Percentiles rank a stretch among this genome's conserved stretches.
phyloP scores from a whole-genome alignment of 2,113 vertebrate species.

The Gnathonemus echidnorhynchus region DNA sequence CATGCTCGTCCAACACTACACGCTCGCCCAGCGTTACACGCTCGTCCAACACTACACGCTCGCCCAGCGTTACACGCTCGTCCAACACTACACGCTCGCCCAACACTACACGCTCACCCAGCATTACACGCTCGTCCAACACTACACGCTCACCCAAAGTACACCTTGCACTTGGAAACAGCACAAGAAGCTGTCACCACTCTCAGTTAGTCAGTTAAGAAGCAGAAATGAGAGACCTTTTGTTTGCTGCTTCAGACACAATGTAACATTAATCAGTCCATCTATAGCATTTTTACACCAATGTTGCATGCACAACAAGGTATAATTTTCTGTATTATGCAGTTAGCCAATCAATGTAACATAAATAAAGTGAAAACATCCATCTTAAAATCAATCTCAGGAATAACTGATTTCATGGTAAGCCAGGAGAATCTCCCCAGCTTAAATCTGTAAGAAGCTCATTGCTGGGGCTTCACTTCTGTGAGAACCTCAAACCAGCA shows the following conservation, averaged over 20 bases:
- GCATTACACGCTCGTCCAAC: no score
- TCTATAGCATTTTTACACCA: not conserved
- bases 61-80: no score
- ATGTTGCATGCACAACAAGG: not conserved
- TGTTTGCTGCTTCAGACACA: not conserved
- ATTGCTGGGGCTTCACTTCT: not conserved
- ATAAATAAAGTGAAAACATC: not conserved
- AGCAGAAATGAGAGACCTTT: not conserved
- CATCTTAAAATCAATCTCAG: not conserved
- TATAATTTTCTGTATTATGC: not conserved
- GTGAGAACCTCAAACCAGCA: not conserved
- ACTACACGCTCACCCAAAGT: not conserved
- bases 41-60: no score
- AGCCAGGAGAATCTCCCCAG: not conserved
- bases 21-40: no score
- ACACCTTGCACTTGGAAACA: not conserved
- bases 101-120: no score
- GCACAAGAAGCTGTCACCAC: not conserved
- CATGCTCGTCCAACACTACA: no score
- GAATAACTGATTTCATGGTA: not conserved
- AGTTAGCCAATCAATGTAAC: not conserved
- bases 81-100: no score
- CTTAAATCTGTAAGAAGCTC: not conserved
- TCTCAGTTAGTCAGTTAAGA: not conserved
- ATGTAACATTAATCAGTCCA: not conserved